Base-by-base conservation (phyloP, 2,888 invertebrate species). In the Antheraea yamamai region DNA sequence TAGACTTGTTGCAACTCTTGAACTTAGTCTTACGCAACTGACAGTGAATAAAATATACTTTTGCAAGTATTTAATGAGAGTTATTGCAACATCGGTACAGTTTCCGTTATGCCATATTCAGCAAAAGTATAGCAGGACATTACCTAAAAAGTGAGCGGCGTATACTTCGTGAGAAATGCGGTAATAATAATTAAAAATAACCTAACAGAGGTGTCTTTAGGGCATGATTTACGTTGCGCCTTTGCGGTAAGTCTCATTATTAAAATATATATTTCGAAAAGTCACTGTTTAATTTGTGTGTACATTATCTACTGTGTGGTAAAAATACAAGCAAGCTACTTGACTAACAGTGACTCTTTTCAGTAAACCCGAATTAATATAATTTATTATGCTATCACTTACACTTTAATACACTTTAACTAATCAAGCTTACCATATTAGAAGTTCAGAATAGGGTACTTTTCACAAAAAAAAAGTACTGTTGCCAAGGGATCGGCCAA, bases 11-110 rank as follows among this genome's bases (percentile, higher is more conserved):
- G 20, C 73, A 55, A 73, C 61, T 73, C 35, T 73, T 47, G 70
- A 75, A 75, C 75, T 73, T 73, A 75, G 39, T 66, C 72, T 75
- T 75, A 73, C 75, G 73, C 73, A 75, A 75, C 64, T 66, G 30
- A 51, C 72, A 55, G 64, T 75, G 73, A 73, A 73, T 75, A 75
- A 73, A 73, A 75, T 70, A 68, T 68, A 68, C 75, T 47, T 75
- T 75, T 70, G 66, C 68, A 73, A 39, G 61, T 39, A 73, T 39
- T 23, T 55, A 39, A 18, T 3, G 35, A 39, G 39, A 39, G 20
- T 70, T 20, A 70, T 61, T 58, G 58, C 52, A 52, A 52, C n/a
- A 71, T 55, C 23, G n/a, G 26, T n/a, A 70, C 35, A 39, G 70
- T 70, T 52, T 70, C 74, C 58, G 39, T 55, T 74, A 4, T 35